phyloP scores from a whole-genome alignment of 2,888 invertebrate genomes.

The Bombyx huttoni region DNA sequence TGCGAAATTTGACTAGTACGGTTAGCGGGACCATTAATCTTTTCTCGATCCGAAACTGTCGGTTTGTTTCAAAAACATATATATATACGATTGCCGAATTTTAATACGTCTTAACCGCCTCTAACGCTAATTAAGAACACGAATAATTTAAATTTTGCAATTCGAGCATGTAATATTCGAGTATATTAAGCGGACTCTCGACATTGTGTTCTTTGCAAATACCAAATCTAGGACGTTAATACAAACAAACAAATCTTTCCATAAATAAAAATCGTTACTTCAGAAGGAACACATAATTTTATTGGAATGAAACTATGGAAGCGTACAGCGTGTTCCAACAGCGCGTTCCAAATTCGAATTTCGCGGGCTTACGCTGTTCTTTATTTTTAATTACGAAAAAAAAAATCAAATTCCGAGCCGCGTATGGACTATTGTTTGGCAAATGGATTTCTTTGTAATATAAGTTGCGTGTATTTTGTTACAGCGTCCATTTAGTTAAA shows the following conservation, averaged over 20 bases:
- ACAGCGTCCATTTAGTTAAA: conserved; percentile 26
- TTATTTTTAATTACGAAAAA: conserved; percentile 17
- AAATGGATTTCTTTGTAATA: conserved; percentile 58
- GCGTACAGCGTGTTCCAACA: conserved; percentile 59
- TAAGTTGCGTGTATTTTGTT: conserved; percentile 36
- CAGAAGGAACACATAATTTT: conserved; percentile 32
- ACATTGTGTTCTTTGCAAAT: no score
- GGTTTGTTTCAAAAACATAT: conserved; percentile 42
- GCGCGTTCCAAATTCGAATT: conserved; percentile 59
- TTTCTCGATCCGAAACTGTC: conserved; percentile 47
- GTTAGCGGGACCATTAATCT: conserved; percentile 53
- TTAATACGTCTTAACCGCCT: conserved; percentile 26
- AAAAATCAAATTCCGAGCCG: conserved; percentile 64
- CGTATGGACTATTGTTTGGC: conserved; percentile 65
- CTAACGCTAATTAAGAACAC: conserved; percentile 23
- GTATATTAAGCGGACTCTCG: conserved; percentile 6
- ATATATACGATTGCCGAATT: conserved; percentile 20
- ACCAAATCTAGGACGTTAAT: no score
- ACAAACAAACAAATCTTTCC: no score
- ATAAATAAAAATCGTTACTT: no score
- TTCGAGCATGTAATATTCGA: conserved; percentile 9
- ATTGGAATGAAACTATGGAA: conserved; percentile 62
- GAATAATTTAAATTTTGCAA: conserved; percentile 5
- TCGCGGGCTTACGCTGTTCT: conserved; percentile 42
- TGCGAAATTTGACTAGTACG: conserved; percentile 45